Evolutionary conservation across 2,888 invertebrate genomes (phyloP).

Genomic region (Apeira syringaria): DNA sequence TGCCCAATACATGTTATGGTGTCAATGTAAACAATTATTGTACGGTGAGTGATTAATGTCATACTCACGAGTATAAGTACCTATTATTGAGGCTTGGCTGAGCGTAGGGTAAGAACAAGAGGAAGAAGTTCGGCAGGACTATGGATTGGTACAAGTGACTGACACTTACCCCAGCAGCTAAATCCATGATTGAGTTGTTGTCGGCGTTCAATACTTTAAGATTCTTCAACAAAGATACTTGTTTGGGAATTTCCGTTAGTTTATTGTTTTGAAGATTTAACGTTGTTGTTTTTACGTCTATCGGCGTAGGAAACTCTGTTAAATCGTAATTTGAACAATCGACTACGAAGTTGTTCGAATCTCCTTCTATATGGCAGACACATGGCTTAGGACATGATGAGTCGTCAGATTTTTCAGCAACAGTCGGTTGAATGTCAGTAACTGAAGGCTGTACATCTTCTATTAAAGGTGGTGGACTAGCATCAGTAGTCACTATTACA

Average conservation of each 20-base stretch:
- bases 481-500: slow-evolving; percentile 33
- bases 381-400: slow-evolving; percentile 59
- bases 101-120: no score
- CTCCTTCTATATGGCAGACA: slow-evolving; percentile 64
- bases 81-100: no score
- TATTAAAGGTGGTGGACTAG: slow-evolving; percentile 37
- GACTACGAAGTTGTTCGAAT: slow-evolving; percentile 52
- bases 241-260: slow-evolving; percentile 65
- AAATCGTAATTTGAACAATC: slow-evolving; percentile 78
- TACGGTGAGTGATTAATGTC: no score
- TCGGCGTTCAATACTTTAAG: slow-evolving; percentile 63
- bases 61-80: no score
- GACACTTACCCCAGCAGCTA: slow-evolving; percentile 64
- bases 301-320: slow-evolving; percentile 70
- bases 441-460: slow-evolving; percentile 50
- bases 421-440: slow-evolving; percentile 27
- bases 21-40: no score
- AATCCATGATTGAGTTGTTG: slow-evolving; percentile 62
- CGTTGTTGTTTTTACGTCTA: slow-evolving; percentile 60
- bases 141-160: no score
- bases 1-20: no score
- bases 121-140: no score
- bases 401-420: slow-evolving; percentile 29
- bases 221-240: slow-evolving; percentile 56
- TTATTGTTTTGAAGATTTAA: slow-evolving; percentile 71